Base-by-base conservation (phyloP, 1,140 invertebrate genomes). In the Lepidotrigona ventralis region DNA sequence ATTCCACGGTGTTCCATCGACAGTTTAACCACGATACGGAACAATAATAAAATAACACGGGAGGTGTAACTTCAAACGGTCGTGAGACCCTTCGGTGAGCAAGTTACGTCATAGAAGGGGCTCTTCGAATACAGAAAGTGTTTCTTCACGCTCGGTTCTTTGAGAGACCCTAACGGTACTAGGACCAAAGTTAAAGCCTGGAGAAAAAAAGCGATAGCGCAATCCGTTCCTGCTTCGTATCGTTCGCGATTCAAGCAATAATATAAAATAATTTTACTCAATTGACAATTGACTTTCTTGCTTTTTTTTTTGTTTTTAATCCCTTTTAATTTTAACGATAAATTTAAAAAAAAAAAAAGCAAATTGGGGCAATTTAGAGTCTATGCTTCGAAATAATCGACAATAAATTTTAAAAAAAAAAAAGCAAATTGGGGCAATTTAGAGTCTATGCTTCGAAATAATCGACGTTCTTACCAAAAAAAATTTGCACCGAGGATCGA, bases 151-250 rank as follows among this genome's bases (percentile, higher is more conserved):
- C 74, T 88, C 81, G 84, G 77, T 76, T 80, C 74, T 79, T 81
- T 33, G 75, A 88, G 77, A 76, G 33, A 63, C 77, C 80, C 74
- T 89, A 89, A 89, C 87, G 83, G 87, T 83, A 89, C 85, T 75
- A 51, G 87, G 78, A 79, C 87, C 81, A 89, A 83, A 84, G 69
- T 86, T 58, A 83, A 81, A 86, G 73, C 12, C 29, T 60, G 33
- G 46, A 78, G 68, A 89, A 72, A 12, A 83, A 86, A 84, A 68
- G 76, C 69, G 81, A 83, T 68, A 76, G 81, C 66, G 75, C 71
- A n/a, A 76, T 39, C 60, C n/a, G n/a, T n/a, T n/a, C n/a, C n/a
- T n/a, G 56, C 68, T 17, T 11, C 19, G 56, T 29, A 58, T 60
- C 23, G 46, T 26, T 23, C 53, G 53, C 54, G 23, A 75, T 80